Evolutionary conservation across 2,797 vertebrate species (phyloP), one percentile per base, ranked within the genome.

Genomic region (Periparus ater): DNA sequence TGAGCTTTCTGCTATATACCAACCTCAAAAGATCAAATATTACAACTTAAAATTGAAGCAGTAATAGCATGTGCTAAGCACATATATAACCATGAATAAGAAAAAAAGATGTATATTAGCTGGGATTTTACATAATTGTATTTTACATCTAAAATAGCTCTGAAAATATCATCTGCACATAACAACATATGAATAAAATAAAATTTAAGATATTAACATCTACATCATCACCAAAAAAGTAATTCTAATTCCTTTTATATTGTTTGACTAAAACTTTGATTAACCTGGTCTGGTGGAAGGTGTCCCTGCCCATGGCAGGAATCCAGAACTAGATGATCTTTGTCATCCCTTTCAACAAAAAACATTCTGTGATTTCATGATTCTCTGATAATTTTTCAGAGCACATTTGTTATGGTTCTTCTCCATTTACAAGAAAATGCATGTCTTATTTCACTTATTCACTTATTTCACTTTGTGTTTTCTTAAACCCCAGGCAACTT

Each of bases 281-380:
- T 10, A 51, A 6, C 29, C 11, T 58, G 9, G 7, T 51, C 45
- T 58, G 40, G 4, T 26, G 11, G 55, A 62, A 48, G 16, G 14
- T n/a, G 38, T 10, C 3, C 23, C 20, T 63, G n/a, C 2, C n/a
- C 17, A 18, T 16, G 8, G 6, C 17, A 57, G 26, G 2, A 4
- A 4, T 2, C 4, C 25, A n/a, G 20, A 57, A 57, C 22, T 10
- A n/a, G 19, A n/a, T 44, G 4, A 57, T 26, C 5, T 45, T 67
- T 40, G 11, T 34, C 3, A 9, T 34, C 8, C 7, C 14, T 62
- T 82, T 55, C 25, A 65, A 44, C 17, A n/a, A 10, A 25, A 57
- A 30, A 6, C 2, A 10, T 51, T 71, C 42, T 48, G 25, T 48
- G 34, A 34, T n/a, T 55, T 18, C 38, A 7, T n/a, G 47, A 29